phyloP scores from a whole-genome alignment of 2,113 vertebrate species.

The Aix galericulata region DNA sequence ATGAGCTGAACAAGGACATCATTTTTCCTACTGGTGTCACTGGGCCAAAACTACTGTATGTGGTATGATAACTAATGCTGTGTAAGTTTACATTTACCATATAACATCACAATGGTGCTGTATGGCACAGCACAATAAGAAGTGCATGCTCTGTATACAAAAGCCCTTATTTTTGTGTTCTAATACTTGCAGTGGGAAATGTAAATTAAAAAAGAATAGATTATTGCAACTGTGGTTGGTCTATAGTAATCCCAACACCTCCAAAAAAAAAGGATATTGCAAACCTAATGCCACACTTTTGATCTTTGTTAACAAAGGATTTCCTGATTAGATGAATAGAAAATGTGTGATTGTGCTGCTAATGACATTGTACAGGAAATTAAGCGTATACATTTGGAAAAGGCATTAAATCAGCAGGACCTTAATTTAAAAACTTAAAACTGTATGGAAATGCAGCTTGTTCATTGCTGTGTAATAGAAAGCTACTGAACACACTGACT shows the following conservation, averaged over 20 bases:
- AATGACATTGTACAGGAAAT: conserved; percentile 85
- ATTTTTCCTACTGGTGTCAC: conserved; percentile 83
- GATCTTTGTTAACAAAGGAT: conserved; percentile 77
- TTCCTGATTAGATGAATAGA: conserved; percentile 79
- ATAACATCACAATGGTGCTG: not conserved
- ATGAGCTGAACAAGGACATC: conserved; percentile 87
- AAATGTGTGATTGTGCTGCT: conserved; percentile 79
- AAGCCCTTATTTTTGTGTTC: not conserved
- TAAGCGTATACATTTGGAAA: conserved; percentile 82
- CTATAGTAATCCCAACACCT: not conserved
- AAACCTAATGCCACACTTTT: conserved; percentile 65
- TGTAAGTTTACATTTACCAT: conserved; percentile 32
- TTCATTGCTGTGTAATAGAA: conserved; percentile 79
- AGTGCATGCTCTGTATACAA: not conserved
- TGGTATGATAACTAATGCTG: conserved; percentile 50
- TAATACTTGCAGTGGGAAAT: not conserved
- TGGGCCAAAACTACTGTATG: conserved; percentile 71
- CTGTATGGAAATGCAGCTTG: conserved; percentile 83
- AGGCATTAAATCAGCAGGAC: conserved; percentile 86
- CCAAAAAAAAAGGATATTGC: not conserved
- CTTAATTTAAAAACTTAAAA: conserved; percentile 86
- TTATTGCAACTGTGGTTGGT: not conserved
- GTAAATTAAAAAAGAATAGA: not conserved
- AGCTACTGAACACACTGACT: conserved; percentile 68
- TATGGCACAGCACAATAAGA: not conserved